Percentiles rank a stretch among this genome's conserved stretches.
Conservation (phyloP, 2,113 vertebrate genomes). For the Eptatretus burgeri region DNA sequence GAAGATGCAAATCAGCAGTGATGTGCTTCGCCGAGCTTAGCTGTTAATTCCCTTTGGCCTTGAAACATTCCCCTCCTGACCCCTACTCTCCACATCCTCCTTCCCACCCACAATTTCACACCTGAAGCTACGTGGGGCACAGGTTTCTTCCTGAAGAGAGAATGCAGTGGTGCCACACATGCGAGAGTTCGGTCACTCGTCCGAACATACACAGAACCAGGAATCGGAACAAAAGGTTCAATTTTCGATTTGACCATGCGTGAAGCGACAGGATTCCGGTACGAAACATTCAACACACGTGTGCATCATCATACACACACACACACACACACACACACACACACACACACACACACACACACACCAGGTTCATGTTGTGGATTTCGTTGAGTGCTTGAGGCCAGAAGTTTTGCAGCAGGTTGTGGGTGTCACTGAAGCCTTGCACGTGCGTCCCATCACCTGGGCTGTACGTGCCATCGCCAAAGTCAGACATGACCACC, state of each 20-base stretch:
- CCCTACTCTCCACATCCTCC: no score
- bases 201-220: neutral
- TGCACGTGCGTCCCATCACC: neutral
- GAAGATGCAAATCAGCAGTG: neutral
- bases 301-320: no score
- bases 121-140: neutral
- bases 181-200: neutral
- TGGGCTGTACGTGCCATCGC: neutral
- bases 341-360: no score
- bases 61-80: no score
- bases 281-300: neutral
- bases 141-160: neutral
- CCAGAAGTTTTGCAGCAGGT: conserved; percentile 89
- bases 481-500: neutral
- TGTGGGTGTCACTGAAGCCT: conserved; percentile 45
- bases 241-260: neutral
- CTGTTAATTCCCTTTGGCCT: no score
- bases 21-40: no score
- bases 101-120: no score
- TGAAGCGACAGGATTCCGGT: neutral
- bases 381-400: conserved; percentile 95
- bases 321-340: no score
- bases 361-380: conserved; percentile 73
- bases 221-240: neutral
- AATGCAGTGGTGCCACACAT: neutral